Conservation (phyloP, 2,797 vertebrate species). For the Gymnopithys bicolor region DNA sequence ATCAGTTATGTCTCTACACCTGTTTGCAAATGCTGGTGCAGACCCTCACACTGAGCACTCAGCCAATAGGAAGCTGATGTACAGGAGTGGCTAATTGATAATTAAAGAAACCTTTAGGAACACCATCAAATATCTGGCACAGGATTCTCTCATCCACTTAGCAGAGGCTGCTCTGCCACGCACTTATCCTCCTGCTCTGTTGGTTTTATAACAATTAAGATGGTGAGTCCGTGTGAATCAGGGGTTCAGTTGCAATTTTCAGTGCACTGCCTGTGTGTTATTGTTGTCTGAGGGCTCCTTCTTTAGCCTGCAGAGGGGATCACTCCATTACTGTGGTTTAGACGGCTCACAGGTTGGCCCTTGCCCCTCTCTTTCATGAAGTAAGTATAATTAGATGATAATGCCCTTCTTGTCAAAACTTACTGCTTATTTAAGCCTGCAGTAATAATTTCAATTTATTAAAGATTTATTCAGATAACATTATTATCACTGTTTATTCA, state of each 20-base stretch:
- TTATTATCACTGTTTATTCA: conserved; percentile 62
- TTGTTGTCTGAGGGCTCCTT: conserved; percentile 51
- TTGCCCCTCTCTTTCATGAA: conserved; percentile 53
- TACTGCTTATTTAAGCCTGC: conserved; percentile 46
- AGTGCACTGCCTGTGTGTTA: conserved; percentile 31
- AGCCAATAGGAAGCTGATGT: conserved; percentile 39
- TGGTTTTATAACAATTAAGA: conserved; percentile 53
- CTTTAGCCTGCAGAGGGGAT: conserved; percentile 53
- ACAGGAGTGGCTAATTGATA: conserved; percentile 34
- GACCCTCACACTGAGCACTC: background rate
- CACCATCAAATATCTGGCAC: conserved; percentile 27
- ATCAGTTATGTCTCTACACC: conserved; percentile 58
- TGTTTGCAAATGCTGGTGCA: conserved; percentile 54
- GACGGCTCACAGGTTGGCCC: conserved; percentile 62
- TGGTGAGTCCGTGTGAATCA: conserved; percentile 19
- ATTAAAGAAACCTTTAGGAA: conserved; percentile 63
- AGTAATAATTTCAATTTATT: conserved; percentile 65
- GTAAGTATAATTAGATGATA: conserved; percentile 70
- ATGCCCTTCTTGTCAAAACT: conserved; percentile 54
- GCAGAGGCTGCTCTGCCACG: conserved; percentile 14
- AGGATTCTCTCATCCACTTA: conserved; percentile 13
- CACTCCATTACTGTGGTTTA: conserved; percentile 49
- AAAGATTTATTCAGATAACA: conserved; percentile 67
- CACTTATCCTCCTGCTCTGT: background rate
- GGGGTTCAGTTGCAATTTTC: conserved; percentile 37